Conservation (phyloP, 1,140 invertebrate genomes). For the Brachionus koreanus region DNA sequence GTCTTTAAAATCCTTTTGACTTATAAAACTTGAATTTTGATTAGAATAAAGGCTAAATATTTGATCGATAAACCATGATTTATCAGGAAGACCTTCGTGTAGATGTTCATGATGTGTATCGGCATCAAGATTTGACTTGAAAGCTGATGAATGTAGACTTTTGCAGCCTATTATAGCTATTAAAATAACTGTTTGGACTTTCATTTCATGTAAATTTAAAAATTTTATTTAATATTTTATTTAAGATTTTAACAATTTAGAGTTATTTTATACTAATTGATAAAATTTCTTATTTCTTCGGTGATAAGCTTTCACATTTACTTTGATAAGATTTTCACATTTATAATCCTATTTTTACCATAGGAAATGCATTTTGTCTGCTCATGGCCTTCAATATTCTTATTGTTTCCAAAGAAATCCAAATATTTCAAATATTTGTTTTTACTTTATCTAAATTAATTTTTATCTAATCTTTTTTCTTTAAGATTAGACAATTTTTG, state of each 20-base stretch:
- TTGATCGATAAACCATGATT: background rate
- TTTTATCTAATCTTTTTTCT: too few relatives aligned
- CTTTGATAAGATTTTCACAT: slow-evolving; percentile 1
- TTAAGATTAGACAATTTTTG: too few relatives aligned
- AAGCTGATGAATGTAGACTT: background rate
- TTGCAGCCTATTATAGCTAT: background rate
- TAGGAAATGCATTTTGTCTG: background rate
- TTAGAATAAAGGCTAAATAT: background rate
- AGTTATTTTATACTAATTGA: background rate
- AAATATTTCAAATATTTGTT: too few relatives aligned
- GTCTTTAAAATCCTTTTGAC: background rate
- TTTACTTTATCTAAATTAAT: too few relatives aligned
- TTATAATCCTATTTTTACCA: background rate
- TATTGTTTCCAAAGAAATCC: too few relatives aligned
- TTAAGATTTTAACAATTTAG: background rate
- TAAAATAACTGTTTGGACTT: background rate
- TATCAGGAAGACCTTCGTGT: background rate
- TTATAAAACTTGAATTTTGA: background rate
- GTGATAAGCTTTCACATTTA: slow-evolving; percentile 1
- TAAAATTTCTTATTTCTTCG: background rate
- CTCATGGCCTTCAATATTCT: background rate
- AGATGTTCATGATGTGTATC: background rate
- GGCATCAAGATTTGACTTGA: background rate
- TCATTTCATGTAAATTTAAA: background rate
- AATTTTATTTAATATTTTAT: background rate